These are phyloP conservation scores for Leucozona laternaria DNA, from an alignment of 2,888 invertebrate species.

Conservation along the genomic window DNA sequence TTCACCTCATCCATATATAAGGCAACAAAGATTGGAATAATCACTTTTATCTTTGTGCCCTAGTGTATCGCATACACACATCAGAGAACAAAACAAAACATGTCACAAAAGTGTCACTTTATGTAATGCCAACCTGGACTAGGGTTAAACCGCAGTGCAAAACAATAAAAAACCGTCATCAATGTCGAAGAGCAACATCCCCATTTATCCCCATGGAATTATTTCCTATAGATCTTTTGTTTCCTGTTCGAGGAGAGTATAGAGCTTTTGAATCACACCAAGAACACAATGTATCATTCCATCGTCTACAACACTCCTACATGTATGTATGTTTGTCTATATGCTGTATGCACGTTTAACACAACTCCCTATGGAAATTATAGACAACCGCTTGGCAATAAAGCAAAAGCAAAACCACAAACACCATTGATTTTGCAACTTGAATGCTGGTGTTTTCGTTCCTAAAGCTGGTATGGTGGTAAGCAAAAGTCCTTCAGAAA, in stretches of 20 bases:
- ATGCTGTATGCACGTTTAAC: conserved; percentile 36
- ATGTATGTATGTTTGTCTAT: too few species aligned
- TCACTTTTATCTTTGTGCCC: conserved; percentile 9
- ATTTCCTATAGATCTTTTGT: conserved; percentile 17
- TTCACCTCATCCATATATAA: background rate
- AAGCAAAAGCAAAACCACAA: conserved; percentile 45
- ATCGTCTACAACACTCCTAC: background rate
- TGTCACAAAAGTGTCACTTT: conserved; percentile 28
- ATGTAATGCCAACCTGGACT: conserved; percentile 11
- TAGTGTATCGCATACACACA: background rate
- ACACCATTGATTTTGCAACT: conserved; percentile 53
- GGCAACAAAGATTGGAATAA: background rate
- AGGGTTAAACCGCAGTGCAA: conserved; percentile 15
- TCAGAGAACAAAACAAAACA: conserved; percentile 1
- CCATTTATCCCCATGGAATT: conserved; percentile 14
- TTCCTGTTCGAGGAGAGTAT: background rate
- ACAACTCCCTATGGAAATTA: conserved; percentile 56
- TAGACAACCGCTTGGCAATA: conserved; percentile 55
- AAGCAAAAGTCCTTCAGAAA: conserved; percentile 68
- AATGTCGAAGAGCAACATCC: conserved; percentile 27
- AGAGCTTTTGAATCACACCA: background rate
- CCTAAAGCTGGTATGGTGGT: conserved; percentile 3
- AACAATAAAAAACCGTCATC: conserved; percentile 22
- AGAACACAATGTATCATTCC: background rate
- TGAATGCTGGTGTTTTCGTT: conserved; percentile 30